Base-by-base conservation (phyloP, 2,797 vertebrate species). In the Leptodactylus fallax region DNA sequence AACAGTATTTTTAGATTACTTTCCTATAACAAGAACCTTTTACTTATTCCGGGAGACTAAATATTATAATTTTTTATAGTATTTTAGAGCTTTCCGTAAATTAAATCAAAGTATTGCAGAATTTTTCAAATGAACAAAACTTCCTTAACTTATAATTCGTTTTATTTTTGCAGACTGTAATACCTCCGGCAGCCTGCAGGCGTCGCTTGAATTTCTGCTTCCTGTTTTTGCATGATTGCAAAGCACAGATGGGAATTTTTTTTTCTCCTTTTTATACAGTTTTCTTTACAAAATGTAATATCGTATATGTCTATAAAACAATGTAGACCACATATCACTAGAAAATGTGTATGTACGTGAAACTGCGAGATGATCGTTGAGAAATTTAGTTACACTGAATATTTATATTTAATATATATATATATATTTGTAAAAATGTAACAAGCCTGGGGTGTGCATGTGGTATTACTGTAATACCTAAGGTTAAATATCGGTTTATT, bases 381-480 rank as follows among this genome's bases (percentile, higher is more conserved):
- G 27, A 47, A 61, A n/a, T 19, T 45, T 7, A 6, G 55, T 47
- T 17, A 61, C 79, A 45, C 7, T 47, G 79, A 63, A 61, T 81
- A 69, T 82, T 63, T 67, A 47, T 67, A 53, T 17, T 55, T 17
- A 27, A 79, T 81, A 60, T 60, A 61, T 23, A 55, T n/a, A 53
- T 51, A 63, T 71, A 55, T 72, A 7, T 72, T 58, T 19, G 81
- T 72, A 72, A 72, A 72, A 83, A 72, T 83, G 51, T 72, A 72
- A 72, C 51, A 83, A 83, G 67, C 81, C 6, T 69, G 49, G 25
- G 81, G 17, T 83, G 81, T 83, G 81, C 63, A 17, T 14, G 81
- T 72, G 67, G 81, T 72, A 45, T 83, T 83, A 58, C 51, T 58
- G 65, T 45, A 83, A 60, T 84, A 84, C 56, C 71, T 16, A 74